Conservation (phyloP, 2,113 vertebrate species). For the Sceloporus undulatus region DNA sequence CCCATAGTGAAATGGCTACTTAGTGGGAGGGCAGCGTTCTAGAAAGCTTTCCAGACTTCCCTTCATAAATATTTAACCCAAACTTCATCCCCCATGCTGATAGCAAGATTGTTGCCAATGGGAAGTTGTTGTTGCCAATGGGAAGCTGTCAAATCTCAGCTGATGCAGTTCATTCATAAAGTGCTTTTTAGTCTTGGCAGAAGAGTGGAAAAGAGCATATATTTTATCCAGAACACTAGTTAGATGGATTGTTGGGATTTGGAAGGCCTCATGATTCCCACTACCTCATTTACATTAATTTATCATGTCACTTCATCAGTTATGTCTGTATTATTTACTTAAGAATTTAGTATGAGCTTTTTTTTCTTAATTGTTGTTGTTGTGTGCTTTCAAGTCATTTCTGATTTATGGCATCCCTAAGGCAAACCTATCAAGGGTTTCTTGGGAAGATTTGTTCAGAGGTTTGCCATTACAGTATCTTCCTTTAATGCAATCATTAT, state of each 20-base stretch:
- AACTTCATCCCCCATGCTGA: slow-evolving; percentile 48
- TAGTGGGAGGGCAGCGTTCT: slow-evolving; percentile 1
- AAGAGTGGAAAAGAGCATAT: slow-evolving; percentile 45
- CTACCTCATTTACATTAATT: neutral
- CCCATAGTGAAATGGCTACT: neutral
- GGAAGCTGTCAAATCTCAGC: slow-evolving; percentile 47
- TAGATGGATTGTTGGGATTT: slow-evolving; percentile 21
- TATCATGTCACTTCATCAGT: slow-evolving; percentile 39
- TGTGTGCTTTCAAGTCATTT: no score
- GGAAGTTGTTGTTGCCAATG: no score
- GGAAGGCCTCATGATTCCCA: no score
- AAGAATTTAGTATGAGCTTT: no score
- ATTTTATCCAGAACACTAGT: slow-evolving; percentile 54
- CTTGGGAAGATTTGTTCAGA: no score
- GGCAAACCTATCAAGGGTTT: no score
- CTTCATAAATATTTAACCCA: slow-evolving; percentile 57
- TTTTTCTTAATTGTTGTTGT: no score
- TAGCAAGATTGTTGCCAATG: slow-evolving; percentile 51
- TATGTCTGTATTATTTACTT: slow-evolving; percentile 23
- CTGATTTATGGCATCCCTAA: no score
- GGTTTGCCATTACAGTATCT: no score
- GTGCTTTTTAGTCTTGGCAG: slow-evolving; percentile 59
- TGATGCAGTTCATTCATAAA: slow-evolving; percentile 51
- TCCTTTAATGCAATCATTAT: no score
- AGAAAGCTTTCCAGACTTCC: slow-evolving; percentile 49